Percentiles rank a stretch among this genome's conserved stretches.
Evolutionary conservation across 2,888 invertebrate species (phyloP).

Genomic region (Cylloceria caligata): DNA sequence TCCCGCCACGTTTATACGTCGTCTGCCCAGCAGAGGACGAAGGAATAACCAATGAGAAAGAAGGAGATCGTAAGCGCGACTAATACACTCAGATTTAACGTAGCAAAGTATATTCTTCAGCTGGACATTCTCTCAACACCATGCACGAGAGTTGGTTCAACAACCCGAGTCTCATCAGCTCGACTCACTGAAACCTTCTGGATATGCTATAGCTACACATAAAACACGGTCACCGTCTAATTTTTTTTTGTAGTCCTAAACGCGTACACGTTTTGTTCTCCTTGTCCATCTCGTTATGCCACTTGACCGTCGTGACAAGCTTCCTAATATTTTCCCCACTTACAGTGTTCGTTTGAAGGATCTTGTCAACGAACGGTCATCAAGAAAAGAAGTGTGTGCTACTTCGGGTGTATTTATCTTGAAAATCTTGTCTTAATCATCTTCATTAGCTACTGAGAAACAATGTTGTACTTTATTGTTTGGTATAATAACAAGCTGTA

Average conservation of each 20-base stretch:
- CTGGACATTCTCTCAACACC: constrained; percentile 41
- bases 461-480: neutral
- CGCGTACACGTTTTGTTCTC: neutral
- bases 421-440: neutral
- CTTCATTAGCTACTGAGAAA: neutral
- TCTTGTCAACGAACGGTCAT: neutral
- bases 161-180: constrained; percentile 35
- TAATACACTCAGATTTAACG: constrained; percentile 38
- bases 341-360: neutral
- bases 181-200: constrained; percentile 37
- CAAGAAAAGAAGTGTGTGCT: neutral
- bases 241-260: constrained; percentile 20
- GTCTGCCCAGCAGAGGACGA: constrained; percentile 55
- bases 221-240: neutral
- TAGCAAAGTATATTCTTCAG: constrained; percentile 29
- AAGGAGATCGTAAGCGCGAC: constrained; percentile 36
- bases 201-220: constrained; percentile 33
- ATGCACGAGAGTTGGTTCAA: constrained; percentile 52
- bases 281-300: constrained; percentile 47
- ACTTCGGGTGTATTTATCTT: neutral
- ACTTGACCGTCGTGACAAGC: constrained; percentile 49
- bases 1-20: constrained; percentile 38
- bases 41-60: constrained; percentile 58
- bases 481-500: neutral
- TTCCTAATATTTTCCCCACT: constrained; percentile 37